These are phyloP conservation scores for Henricia sp. DNA, from an alignment of 53 echinoderm and acorn worm species.

Conservation along the genomic window DNA sequence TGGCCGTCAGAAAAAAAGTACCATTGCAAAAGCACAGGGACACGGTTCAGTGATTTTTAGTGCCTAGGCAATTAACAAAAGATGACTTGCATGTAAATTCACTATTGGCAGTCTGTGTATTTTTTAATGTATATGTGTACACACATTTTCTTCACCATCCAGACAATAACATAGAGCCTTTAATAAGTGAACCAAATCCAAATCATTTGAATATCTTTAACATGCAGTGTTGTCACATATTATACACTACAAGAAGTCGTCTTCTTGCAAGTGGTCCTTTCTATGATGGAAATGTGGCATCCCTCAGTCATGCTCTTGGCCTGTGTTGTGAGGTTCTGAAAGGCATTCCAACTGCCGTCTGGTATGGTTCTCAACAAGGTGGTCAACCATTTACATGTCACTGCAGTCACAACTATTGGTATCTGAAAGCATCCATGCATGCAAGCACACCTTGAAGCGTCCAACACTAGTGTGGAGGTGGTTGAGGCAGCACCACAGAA, in stretches of 20 bases:
- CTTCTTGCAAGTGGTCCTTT: background rate
- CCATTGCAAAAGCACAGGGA: too few species aligned
- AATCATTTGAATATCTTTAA: too few species aligned
- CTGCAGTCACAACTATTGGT: background rate
- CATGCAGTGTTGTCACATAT: too few species aligned
- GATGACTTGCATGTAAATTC: too few species aligned
- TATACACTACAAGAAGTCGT: background rate
- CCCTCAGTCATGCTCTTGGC: background rate
- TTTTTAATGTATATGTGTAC: too few species aligned
- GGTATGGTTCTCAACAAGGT: background rate
- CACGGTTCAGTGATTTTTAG: too few species aligned
- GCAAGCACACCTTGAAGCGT: slow-evolving; percentile 25
- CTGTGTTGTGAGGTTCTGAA: background rate
- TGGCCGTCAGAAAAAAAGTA: too few species aligned
- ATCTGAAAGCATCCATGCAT: background rate
- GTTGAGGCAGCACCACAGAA: slow-evolving; percentile 29
- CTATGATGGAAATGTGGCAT: background rate
- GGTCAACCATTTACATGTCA: background rate
- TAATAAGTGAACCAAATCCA: too few species aligned
- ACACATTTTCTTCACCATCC: too few species aligned
- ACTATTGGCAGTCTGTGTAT: too few species aligned
- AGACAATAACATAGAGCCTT: too few species aligned
- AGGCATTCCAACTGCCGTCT: background rate
- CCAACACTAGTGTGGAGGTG: slow-evolving; percentile 45
- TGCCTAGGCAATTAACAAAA: too few species aligned